Evolutionary conservation across 2,888 invertebrate genomes (phyloP).

Genomic region (Acrobasis repandana): DNA sequence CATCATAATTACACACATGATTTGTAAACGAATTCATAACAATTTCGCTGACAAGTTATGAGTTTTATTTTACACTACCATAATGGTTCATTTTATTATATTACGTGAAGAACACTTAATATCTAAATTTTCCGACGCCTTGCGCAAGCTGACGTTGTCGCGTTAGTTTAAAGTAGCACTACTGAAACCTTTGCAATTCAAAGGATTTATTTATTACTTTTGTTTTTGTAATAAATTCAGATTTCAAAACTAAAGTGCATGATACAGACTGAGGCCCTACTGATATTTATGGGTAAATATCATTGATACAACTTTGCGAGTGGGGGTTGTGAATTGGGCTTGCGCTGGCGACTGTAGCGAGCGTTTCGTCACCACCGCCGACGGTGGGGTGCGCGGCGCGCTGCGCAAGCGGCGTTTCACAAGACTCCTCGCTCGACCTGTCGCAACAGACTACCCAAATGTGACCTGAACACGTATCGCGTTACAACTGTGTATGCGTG

Average conservation of each 20-base stretch:
- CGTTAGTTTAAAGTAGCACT: too few relatives aligned
- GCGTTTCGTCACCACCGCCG: conserved; percentile 72
- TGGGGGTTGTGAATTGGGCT: conserved; percentile 60
- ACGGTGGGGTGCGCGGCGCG: conserved; percentile 70
- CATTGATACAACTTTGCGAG: conserved; percentile 30
- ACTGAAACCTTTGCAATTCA: neutral
- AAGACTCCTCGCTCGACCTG: conserved; percentile 77
- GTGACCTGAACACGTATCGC: conserved; percentile 80
- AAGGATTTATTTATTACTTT: neutral
- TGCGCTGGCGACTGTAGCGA: conserved; percentile 65
- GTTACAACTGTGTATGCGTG: conserved; percentile 58
- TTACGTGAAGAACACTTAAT: conserved; percentile 33
- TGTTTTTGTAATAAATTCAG: neutral
- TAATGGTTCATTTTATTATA: conserved; percentile 38
- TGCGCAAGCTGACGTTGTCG: conserved; percentile 41
- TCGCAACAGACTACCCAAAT: conserved; percentile 80
- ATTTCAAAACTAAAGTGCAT: neutral
- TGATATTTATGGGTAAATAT: conserved; percentile 21
- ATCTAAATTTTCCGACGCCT: conserved; percentile 48
- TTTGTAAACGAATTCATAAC: conserved; percentile 13
- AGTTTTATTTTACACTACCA: conserved; percentile 33
- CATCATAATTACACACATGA: conserved; percentile 1
- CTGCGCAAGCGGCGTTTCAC: conserved; percentile 81
- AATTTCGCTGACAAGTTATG: conserved; percentile 22
- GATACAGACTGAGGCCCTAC: conserved; percentile 26